phyloP scores from a whole-genome alignment of 1,140 invertebrate genomes.

The Armadillidium nasatum region DNA sequence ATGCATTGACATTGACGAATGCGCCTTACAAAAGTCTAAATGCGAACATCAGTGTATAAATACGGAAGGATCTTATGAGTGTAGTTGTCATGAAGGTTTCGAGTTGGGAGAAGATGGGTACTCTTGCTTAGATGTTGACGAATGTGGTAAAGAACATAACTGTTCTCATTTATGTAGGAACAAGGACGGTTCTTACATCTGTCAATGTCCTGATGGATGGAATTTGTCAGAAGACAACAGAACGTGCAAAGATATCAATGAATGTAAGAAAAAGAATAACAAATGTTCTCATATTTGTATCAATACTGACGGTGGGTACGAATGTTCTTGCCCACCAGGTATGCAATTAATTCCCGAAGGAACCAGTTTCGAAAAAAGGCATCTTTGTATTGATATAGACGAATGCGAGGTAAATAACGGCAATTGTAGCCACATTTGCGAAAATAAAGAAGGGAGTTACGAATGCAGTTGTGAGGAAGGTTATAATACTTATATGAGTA shows the following conservation, averaged over 20 bases:
- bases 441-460: conserved; percentile 77
- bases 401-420: conserved; percentile 53
- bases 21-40: conserved; percentile 51
- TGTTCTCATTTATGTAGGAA: conserved; percentile 62
- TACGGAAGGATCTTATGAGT: conserved; percentile 46
- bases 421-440: conserved; percentile 53
- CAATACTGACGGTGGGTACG: conserved; percentile 46
- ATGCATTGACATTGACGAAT: conserved; percentile 58
- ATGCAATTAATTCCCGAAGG: conserved; percentile 48
- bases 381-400: conserved; percentile 51
- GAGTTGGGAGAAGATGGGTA: conserved; percentile 53
- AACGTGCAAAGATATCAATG: conserved; percentile 48
- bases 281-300: conserved; percentile 47
- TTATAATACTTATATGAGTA: conserved; percentile 51
- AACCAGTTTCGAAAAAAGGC: conserved; percentile 45
- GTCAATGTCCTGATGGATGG: conserved; percentile 66
- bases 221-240: conserved; percentile 51
- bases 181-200: conserved; percentile 68
- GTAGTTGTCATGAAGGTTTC: conserved; percentile 54
- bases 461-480: conserved; percentile 73
- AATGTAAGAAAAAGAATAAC: conserved; percentile 46
- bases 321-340: conserved; percentile 39
- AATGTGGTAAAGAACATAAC: conserved; percentile 44
- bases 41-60: conserved; percentile 50
- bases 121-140: conserved; percentile 56